phyloP scores from a whole-genome alignment of 2,797 vertebrate species.

The Morelia viridis region DNA sequence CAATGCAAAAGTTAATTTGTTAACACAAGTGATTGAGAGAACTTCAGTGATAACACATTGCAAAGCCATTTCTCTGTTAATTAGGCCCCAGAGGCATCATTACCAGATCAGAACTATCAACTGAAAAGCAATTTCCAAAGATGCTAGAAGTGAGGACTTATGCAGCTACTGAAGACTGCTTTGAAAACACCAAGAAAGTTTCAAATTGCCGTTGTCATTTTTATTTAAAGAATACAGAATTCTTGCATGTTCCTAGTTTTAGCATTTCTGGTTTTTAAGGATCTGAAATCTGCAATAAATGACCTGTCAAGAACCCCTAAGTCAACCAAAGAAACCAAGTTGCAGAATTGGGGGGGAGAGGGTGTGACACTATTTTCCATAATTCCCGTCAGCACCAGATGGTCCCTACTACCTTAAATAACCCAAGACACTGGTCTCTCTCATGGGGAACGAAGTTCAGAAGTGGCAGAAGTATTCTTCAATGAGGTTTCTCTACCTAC shows the following conservation, averaged over 20 bases:
- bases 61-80: conserved; percentile 22
- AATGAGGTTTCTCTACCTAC: neutral
- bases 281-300: neutral
- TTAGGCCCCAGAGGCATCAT: conserved; percentile 32
- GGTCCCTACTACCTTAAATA: neutral
- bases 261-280: neutral
- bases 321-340: neutral
- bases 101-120: conserved; percentile 24
- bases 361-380: neutral
- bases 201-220: neutral
- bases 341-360: neutral
- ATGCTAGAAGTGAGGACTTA: neutral
- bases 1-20: conserved; percentile 23
- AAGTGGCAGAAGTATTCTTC: neutral
- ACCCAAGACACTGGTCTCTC: neutral
- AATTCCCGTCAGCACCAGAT: neutral
- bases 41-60: neutral
- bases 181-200: neutral
- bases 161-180: neutral
- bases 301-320: neutral
- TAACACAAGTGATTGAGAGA: conserved; percentile 3
- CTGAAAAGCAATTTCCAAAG: conserved; percentile 18
- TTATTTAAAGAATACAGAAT: neutral
- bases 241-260: neutral
- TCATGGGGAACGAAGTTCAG: neutral